Evolutionary conservation across 2,888 invertebrate species (phyloP), one percentile per base, ranked within the genome.

Genomic region (Pardosa pseudoannulata): DNA sequence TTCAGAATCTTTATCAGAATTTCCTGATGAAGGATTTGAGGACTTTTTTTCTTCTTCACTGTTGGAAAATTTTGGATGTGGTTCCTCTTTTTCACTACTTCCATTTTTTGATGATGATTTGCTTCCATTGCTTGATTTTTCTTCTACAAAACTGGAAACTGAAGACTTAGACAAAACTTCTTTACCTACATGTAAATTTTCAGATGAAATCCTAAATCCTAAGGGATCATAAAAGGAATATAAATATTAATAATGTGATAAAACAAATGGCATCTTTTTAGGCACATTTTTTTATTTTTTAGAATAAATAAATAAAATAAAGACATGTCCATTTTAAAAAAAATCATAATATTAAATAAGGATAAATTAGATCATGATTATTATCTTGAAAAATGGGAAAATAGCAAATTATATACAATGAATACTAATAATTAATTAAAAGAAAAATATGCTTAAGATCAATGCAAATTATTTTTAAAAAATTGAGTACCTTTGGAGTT

Each of bases 401-500:
- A n/a, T n/a, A n/a, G n/a, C n/a, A n/a, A n/a, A n/a, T n/a, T n/a
- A n/a, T n/a, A n/a, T n/a, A n/a, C n/a, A n/a, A n/a, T n/a, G n/a
- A n/a, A n/a, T n/a, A n/a, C n/a, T n/a, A n/a, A n/a, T n/a, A n/a
- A n/a, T n/a, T n/a, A n/a, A n/a, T n/a, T n/a, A n/a, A n/a, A n/a
- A n/a, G n/a, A n/a, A n/a, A n/a, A n/a, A n/a, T n/a, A n/a, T n/a
- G n/a, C n/a, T n/a, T n/a, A n/a, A n/a, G n/a, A n/a, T n/a, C n/a
- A n/a, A n/a, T n/a, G n/a, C n/a, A n/a, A n/a, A n/a, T n/a, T n/a
- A n/a, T n/a, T n/a, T n/a, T n/a, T n/a, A n/a, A n/a, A n/a, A n/a
- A n/a, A n/a, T n/a, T n/a, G n/a, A n/a, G n/a, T 32, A 64, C 19
- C 62, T 27, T 70, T 70, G 5, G 83, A 73, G 62, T 85, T 73